These are phyloP conservation scores for Campylomormyrus tamandua DNA, from an alignment of 2,113 vertebrate species.

Conservation along the genomic window DNA sequence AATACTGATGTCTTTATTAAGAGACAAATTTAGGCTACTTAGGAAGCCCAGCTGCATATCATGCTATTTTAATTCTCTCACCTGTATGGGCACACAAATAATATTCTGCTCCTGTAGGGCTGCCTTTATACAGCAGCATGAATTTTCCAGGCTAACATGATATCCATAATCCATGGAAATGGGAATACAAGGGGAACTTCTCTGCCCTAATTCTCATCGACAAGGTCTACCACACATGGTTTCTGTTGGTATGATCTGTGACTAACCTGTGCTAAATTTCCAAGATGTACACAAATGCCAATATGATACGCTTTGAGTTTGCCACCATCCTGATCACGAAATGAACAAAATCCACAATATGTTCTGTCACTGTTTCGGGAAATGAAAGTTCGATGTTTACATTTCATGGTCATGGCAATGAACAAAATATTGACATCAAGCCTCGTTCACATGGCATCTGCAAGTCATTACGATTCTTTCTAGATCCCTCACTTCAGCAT, in stretches of 20 bases:
- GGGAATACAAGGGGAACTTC: too few relatives aligned
- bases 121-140: background rate
- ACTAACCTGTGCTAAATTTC: background rate
- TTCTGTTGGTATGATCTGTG: background rate
- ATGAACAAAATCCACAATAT: background rate
- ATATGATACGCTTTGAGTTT: background rate
- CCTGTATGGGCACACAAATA: background rate
- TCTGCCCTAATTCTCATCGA: background rate
- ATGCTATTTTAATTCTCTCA: background rate
- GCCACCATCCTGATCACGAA: background rate
- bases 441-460: conserved; percentile 71
- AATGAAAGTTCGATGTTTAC: background rate
- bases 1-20: conserved; percentile 54
- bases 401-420: conserved; percentile 36
- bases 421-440: conserved; percentile 40
- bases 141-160: background rate
- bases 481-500: conserved; percentile 81
- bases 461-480: conserved; percentile 85
- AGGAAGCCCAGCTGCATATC: conserved; percentile 19
- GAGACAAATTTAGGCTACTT: conserved; percentile 56
- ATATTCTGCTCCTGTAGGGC: background rate
- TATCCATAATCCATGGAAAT: background rate
- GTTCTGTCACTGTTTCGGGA: background rate
- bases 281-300: background rate
- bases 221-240: background rate